Conservation (phyloP, 1,140 invertebrate species). For the Triops longicaudatus region DNA sequence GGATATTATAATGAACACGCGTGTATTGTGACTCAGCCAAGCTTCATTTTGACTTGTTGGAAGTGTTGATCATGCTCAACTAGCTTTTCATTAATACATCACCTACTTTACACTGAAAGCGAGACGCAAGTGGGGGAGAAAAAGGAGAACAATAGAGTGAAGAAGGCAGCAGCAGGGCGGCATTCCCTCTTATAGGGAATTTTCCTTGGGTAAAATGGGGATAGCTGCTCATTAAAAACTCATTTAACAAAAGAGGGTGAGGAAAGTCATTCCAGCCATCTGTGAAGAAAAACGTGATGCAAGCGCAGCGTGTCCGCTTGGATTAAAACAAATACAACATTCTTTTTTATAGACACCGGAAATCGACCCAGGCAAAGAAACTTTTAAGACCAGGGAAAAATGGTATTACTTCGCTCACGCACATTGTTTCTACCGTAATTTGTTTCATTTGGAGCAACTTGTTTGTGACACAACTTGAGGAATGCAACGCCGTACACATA, state of each 20-base stretch:
- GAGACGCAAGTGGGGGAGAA: not conserved
- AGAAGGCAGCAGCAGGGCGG: not conserved
- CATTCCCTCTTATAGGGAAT: not conserved
- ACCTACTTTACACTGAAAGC: not conserved
- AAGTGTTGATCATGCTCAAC: not conserved
- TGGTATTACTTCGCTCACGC: too few species aligned
- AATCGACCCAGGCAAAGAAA: not conserved
- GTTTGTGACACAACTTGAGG: too few species aligned
- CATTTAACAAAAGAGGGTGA: not conserved
- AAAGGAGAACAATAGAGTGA: not conserved
- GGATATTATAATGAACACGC: too few species aligned
- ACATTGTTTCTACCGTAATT: too few species aligned
- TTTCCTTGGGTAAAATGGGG: not conserved
- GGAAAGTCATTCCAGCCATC: not conserved
- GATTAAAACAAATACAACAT: not conserved
- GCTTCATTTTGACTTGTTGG: not conserved
- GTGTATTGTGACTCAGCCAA: too few species aligned
- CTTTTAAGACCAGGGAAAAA: too few species aligned
- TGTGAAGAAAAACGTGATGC: not conserved
- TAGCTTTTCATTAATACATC: not conserved
- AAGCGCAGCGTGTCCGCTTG: not conserved
- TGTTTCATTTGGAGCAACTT: too few species aligned
- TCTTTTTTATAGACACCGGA: not conserved
- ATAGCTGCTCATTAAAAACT: slow-evolving; percentile 6
- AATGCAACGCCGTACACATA: too few species aligned